A percentile compares a stretch with the other conserved stretches of the same genome.
Evolutionary conservation across 1,140 invertebrate genomes (phyloP).

Genomic region (Eriosoma lanigerum): DNA sequence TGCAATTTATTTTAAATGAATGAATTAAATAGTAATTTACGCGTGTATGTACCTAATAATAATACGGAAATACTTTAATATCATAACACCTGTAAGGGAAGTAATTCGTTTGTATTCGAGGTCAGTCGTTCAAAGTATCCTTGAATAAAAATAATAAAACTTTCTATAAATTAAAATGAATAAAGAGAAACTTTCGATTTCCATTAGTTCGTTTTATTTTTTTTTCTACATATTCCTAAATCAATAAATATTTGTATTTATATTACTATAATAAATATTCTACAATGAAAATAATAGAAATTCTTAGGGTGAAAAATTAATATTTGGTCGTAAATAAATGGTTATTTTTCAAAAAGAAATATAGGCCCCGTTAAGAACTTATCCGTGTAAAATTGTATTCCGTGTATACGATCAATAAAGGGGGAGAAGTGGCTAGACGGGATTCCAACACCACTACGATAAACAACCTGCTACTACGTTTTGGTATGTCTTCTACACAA

Average conservation of each 20-base stretch:
- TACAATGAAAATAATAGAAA: conserved; percentile 3
- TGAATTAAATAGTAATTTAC: not conserved
- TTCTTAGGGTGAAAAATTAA: not conserved
- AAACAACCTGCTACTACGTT: conserved; percentile 16
- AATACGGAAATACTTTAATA: not conserved
- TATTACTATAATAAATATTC: not conserved
- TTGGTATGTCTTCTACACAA: conserved; percentile 21
- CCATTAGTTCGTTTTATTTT: not conserved
- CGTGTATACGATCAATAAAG: not conserved
- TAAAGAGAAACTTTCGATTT: not conserved
- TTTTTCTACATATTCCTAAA: not conserved
- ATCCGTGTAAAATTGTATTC: not conserved
- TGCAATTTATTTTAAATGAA: not conserved
- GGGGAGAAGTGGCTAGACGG: conserved; percentile 43
- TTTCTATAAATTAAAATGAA: not conserved
- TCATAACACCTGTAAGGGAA: not conserved
- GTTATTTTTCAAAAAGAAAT: not conserved
- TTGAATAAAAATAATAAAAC: not conserved
- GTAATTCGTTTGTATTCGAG: not conserved
- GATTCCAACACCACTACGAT: conserved; percentile 20
- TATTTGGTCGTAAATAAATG: not conserved
- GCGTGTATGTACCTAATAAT: not conserved
- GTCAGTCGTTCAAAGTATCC: not conserved
- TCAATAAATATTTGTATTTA: not conserved
- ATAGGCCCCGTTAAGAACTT: not conserved